Evolutionary conservation across 2,797 vertebrate genomes (phyloP), one percentile per base, ranked within the genome.

Genomic region (Pampus argenteus): DNA sequence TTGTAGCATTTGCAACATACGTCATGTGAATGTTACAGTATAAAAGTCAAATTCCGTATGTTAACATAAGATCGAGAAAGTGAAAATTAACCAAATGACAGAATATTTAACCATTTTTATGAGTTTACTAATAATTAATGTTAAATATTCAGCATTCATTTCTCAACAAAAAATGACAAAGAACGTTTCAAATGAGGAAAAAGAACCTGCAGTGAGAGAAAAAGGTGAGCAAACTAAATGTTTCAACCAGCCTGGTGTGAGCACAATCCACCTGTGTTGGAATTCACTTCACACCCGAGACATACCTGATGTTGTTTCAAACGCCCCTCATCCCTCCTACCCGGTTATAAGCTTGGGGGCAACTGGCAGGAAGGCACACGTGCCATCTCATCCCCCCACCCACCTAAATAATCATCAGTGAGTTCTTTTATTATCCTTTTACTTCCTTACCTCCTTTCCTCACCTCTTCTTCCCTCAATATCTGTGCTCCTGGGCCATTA

Each of bases 231-330:
- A 74, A 57, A 65, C 48, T 28, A 26, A 55, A 67, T 65, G 45
- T 66, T 48, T 68, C 66, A 52, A 74, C 42, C 71, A 78, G 70
- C 73, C 2, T 42, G 34, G 42, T 69, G 31, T 70, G 74, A 85
- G 62, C 48, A 58, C 50, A 56, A 50, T 80, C 49, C 51, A 62
- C 69, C 60, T 60, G 66, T 55, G 14, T 45, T 73, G 66, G 77
- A 88, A 86, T 86, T 72, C 65, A 84, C 72, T 84, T 90, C 67
- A 86, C 82, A 90, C 68, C 70, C 69, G 81, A 86, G 72, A 85
- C 57, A 49, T 61, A 71, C 69, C 66, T 64, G 72, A 74, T 79
- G 70, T 71, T 29, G 29, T 75, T 78, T 74, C 76, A 75, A 83
- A 71, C 9, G 10, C 52, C 56, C 31, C 58, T 77, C 71, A 63